Conservation (phyloP, 2,888 invertebrate genomes). For the Orchesellides sinensis region DNA sequence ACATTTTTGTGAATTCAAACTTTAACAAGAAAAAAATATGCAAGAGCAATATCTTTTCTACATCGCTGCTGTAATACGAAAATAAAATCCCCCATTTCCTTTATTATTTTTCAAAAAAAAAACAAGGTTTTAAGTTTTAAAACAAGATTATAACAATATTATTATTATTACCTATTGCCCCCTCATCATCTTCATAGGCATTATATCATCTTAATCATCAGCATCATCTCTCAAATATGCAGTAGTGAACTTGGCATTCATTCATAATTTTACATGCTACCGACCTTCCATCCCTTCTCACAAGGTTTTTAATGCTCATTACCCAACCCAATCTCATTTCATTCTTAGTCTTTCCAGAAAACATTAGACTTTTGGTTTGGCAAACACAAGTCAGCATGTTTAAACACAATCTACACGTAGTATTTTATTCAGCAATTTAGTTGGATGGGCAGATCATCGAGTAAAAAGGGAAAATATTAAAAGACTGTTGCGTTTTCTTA, state of each 20-base stretch:
- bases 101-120: too few relatives aligned
- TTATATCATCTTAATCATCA: conserved; percentile 1
- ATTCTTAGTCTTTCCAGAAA: background rate
- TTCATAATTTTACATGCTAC: conserved; percentile 26
- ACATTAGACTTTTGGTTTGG: background rate
- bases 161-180: conserved; percentile 14
- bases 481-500: conserved; percentile 29
- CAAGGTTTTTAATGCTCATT: background rate
- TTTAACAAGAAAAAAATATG: too few relatives aligned
- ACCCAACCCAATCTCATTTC: conserved; percentile 10
- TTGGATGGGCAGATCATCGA: background rate
- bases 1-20: background rate
- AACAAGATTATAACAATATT: background rate
- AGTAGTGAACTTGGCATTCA: conserved; percentile 23
- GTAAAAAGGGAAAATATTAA: background rate
- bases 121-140: background rate
- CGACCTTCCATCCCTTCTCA: background rate
- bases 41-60: background rate
- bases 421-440: background rate
- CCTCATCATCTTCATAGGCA: conserved; percentile 27
- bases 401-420: background rate
- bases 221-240: too few relatives aligned
- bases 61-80: too few relatives aligned
- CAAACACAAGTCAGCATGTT: too few relatives aligned
- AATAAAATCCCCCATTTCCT: too few relatives aligned